These are phyloP conservation scores for Odiellus spinosus DNA, from an alignment of 2,888 invertebrate genomes.

Conservation along the genomic window DNA sequence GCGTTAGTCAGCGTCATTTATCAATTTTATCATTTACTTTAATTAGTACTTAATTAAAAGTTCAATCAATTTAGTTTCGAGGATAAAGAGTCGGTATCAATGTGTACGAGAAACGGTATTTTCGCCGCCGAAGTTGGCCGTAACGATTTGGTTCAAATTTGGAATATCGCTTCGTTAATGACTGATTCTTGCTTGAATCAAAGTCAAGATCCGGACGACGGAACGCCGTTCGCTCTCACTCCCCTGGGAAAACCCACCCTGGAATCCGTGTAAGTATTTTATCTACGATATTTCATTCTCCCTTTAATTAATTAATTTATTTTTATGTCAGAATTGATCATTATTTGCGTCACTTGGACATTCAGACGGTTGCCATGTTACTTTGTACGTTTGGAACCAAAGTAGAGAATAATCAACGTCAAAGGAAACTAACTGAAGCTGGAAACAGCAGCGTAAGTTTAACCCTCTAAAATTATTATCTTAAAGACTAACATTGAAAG, in stretches of 20 bases:
- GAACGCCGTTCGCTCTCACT: slow-evolving; percentile 57
- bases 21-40: too few species aligned
- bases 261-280: slow-evolving; percentile 61
- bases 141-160: slow-evolving; percentile 60
- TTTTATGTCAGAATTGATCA: slow-evolving; percentile 29
- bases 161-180: slow-evolving; percentile 64
- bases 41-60: too few species aligned
- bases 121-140: slow-evolving; percentile 55
- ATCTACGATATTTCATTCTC: too few species aligned
- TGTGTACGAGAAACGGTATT: slow-evolving; percentile 65
- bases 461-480: slow-evolving; percentile 25
- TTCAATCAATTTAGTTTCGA: too few species aligned
- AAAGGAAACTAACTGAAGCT: slow-evolving; percentile 29
- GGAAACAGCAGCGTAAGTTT: slow-evolving; percentile 40
- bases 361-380: slow-evolving; percentile 87
- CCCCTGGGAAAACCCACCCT: slow-evolving; percentile 73
- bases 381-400: slow-evolving; percentile 60
- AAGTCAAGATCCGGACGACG: slow-evolving; percentile 21
- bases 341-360: slow-evolving; percentile 46
- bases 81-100: slow-evolving; percentile 24
- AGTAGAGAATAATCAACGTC: slow-evolving; percentile 23
- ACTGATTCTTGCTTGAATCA: slow-evolving; percentile 27
- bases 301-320: slow-evolving; percentile 1
- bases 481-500: neutral
- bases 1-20: slow-evolving; percentile 40